phyloP scores from a whole-genome alignment of 2,888 invertebrate genomes.

The Liodrosophila aerea region DNA sequence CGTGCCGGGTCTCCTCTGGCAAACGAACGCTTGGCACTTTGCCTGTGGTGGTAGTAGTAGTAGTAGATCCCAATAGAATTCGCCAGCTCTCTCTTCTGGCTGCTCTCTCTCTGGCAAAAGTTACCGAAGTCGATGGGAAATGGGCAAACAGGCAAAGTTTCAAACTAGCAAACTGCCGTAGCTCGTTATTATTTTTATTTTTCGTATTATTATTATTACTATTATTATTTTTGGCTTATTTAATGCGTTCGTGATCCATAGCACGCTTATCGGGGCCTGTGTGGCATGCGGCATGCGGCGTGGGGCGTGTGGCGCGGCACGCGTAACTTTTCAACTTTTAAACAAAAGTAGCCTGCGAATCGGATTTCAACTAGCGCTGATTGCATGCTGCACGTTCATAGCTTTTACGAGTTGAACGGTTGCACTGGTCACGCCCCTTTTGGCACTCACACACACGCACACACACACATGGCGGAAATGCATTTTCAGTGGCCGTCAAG shows the following conservation, averaged over 20 bases:
- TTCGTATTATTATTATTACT: constrained; percentile 47
- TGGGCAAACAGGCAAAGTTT: constrained; percentile 62
- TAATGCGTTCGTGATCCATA: constrained; percentile 34
- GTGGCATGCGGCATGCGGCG: too few relatives aligned
- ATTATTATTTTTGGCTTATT: constrained; percentile 48
- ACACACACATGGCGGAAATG: constrained; percentile 55
- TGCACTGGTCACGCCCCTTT: constrained; percentile 56
- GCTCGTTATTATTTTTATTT: constrained; percentile 61
- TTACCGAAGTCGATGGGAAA: constrained; percentile 38
- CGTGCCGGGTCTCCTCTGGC: constrained; percentile 15
- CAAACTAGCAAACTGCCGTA: constrained; percentile 54
- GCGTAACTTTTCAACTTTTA: constrained; percentile 57
- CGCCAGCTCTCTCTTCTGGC: constrained; percentile 44
- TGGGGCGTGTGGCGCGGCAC: not conserved
- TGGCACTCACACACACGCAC: constrained; percentile 11
- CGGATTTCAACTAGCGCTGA: constrained; percentile 51
- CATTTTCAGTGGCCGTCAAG: constrained; percentile 74
- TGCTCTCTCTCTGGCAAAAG: constrained; percentile 50
- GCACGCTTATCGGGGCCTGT: constrained; percentile 42
- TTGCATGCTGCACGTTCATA: constrained; percentile 68
- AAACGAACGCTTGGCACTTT: constrained; percentile 11
- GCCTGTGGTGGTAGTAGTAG: constrained; percentile 8
- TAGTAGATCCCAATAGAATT: constrained; percentile 54
- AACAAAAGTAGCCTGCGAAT: constrained; percentile 71
- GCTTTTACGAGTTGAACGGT: constrained; percentile 70